Conservation (phyloP, 2,113 vertebrate species). For the Eretmochelys imbricata region DNA sequence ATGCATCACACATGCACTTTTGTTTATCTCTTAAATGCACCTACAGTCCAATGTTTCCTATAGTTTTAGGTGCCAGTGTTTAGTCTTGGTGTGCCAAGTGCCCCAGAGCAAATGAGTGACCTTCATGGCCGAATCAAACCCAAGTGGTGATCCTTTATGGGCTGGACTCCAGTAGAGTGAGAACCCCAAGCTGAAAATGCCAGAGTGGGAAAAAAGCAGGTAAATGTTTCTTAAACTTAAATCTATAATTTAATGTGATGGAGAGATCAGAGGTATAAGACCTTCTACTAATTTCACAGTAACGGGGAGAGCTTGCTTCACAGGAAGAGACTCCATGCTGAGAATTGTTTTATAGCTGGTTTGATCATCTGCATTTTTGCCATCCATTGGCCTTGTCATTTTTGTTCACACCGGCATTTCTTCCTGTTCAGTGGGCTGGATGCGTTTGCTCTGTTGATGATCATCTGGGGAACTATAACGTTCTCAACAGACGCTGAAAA, state of each 20-base stretch:
- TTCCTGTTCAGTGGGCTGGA: neutral
- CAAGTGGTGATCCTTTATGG: neutral
- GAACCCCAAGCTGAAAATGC: neutral
- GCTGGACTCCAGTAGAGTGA: neutral
- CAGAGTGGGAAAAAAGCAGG: neutral
- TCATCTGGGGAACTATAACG: constrained; percentile 28
- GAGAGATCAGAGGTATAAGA: neutral
- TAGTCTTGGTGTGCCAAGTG: neutral
- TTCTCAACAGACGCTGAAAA: constrained; percentile 9
- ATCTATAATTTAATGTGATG: neutral
- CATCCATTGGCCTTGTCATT: neutral
- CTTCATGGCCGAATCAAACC: too few relatives aligned
- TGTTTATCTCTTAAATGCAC: too few relatives aligned
- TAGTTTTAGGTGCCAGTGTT: neutral
- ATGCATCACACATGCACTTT: too few relatives aligned
- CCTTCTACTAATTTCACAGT: neutral
- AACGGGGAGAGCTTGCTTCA: neutral
- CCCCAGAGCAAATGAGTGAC: neutral
- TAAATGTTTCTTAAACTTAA: neutral
- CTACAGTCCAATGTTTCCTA: neutral
- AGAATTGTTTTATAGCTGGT: neutral
- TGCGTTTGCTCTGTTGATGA: constrained; percentile 28
- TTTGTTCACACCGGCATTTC: neutral
- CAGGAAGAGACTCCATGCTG: neutral
- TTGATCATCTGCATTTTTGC: neutral